Base-by-base conservation (phyloP, 2,888 invertebrate species). In the Drosophila subsilvestris region DNA sequence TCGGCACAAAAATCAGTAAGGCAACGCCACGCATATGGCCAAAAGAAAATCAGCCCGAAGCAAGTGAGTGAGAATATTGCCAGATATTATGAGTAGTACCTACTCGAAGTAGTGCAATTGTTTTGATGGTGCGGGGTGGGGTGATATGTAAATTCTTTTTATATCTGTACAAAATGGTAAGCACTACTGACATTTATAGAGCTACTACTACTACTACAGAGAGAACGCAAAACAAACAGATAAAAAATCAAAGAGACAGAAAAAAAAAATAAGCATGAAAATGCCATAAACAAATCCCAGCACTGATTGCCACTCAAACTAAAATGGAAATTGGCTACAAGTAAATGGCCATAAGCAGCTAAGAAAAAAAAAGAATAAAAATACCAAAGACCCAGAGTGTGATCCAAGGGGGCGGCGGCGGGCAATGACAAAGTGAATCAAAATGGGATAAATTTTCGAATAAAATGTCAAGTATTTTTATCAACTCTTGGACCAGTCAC, bases 271-370 rank as follows among this genome's bases (percentile, higher is more conserved):
- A 70, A 75, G 57, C 82, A 79, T 79, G 57, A 72, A 82, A 85
- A 74, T 53, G 57, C 43, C 55, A 81, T 81, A 71, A 78, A 70
- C 76, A 83, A 77, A 66, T 79, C 76, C 51, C 27, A 63, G 48
- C 62, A 47, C 80, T 76, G 76, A 86, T 69, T 80, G 79, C 75
- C 77, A 74, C 76, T 79, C 67, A 65, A 76, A 75, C 78, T 75
- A 57, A 63, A 79, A 79, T 82, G 76, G 57, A 81, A 76, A 84
- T 82, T 83, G 80, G 58, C 77, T 55, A 50, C 61, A 75, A 75
- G 58, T 10, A 53, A 77, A 80, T 72, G 65, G 63, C 60, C 27
- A 69, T 74, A 80, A 83, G 83, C 71, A 75, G 80, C 78, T 63
- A 57, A 66, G 51, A 55, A 74, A 62, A 32, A 32, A 32, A 32